phyloP scores from a whole-genome alignment of 2,888 invertebrate species.

The Eucriotettix oculatus region DNA sequence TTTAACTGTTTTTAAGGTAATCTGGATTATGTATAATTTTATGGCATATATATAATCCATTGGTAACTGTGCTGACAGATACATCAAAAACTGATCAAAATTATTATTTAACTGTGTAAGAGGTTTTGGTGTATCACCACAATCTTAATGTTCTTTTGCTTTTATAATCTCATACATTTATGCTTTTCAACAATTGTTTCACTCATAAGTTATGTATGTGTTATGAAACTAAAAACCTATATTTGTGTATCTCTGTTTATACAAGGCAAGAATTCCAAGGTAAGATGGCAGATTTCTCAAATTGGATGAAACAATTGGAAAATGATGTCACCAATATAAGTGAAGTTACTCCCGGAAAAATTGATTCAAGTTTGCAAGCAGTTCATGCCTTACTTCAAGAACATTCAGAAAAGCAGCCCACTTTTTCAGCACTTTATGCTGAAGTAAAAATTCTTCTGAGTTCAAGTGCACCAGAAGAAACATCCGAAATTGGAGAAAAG shows the following conservation, averaged over 20 bases:
- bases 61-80: no score
- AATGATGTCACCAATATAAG: conserved; percentile 59
- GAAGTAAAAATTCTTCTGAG: conserved; percentile 62
- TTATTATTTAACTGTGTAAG: no score
- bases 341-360: conserved; percentile 64
- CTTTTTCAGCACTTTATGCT: conserved; percentile 60
- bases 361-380: conserved; percentile 59
- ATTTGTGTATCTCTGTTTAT: no score
- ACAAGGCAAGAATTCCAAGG: conserved; percentile 63
- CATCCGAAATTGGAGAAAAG: conserved; percentile 51
- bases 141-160: no score
- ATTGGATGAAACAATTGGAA: conserved; percentile 60
- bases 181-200: no score
- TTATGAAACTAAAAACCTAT: no score
- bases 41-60: no score
- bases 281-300: conserved; percentile 58
- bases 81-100: no score
- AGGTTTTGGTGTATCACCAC: no score
- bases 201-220: no score
- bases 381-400: conserved; percentile 70
- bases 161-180: no score
- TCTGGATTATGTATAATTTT: no score
- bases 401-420: conserved; percentile 65
- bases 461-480: conserved; percentile 56
- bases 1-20: background rate